Base-by-base conservation (phyloP, 2,888 invertebrate genomes). In the Lepetodrilus schrolli region DNA sequence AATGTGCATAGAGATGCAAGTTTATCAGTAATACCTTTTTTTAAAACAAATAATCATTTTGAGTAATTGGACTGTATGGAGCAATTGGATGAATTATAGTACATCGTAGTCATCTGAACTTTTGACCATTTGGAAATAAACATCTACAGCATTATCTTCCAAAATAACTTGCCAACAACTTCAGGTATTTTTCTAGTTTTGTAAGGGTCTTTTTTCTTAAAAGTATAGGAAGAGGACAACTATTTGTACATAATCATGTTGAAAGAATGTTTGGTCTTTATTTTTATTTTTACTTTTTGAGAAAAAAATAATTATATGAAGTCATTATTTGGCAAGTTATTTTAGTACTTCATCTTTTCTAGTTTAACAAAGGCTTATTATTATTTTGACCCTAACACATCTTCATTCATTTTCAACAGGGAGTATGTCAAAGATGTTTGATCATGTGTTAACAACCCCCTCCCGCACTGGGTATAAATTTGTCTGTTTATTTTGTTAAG, bases 1-100 rank as follows among this genome's bases (percentile, higher is more conserved):
- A 34, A 58, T 58, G 13, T 58, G 30, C 30, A 34, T 58, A 58
- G 58, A 58, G 26, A 58, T 58, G 58, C 58, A 58, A 58, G 26
- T n/a, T n/a, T 58, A 17, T 58, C 34, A 58, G 58, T 58, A 58
- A 58, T 58, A 58, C 26, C 30, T 30, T 17, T 58, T 58, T 30
- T 58, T 58, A 30, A 58, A 58, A 30, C 17, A 58, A 43, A 30
- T 58, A n/a, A 58, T 30, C 58, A 58, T 58, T 13, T 23, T 58
- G 26, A 58, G 8, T 17, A 58, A 30, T 17, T 30, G 30, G 34
- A 58, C 58, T 58, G 23, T 13, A 17, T 58, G 58, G 58, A 58
- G 30, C 48, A 48, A 21, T 20, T n/a, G 17, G 17, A 48, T 48
- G 21, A 48, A 48, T 48, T 20, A 20, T 48, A 20, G 48, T 48